These are phyloP conservation scores for Toxostoma redivivum DNA, from an alignment of 2,113 vertebrate genomes.

Conservation along the genomic window DNA sequence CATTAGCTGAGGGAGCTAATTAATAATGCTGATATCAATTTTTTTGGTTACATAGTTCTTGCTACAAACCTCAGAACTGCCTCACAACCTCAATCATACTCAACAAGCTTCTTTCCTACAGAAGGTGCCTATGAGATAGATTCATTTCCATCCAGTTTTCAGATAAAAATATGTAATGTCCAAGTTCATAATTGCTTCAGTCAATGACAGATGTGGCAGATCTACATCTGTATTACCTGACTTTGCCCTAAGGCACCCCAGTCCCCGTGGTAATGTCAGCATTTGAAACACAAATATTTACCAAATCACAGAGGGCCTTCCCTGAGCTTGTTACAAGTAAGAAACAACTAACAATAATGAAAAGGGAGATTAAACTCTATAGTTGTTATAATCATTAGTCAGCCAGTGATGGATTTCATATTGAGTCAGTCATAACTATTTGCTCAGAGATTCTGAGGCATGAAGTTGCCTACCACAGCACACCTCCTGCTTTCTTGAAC, in stretches of 20 bases:
- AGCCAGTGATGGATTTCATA: neutral
- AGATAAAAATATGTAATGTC: neutral
- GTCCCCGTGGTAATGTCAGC: neutral
- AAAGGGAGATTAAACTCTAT: neutral
- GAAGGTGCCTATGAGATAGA: neutral
- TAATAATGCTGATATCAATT: neutral
- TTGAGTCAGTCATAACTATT: neutral
- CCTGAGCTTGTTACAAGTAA: neutral
- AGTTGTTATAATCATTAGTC: neutral
- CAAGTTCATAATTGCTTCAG: neutral
- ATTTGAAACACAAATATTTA: neutral
- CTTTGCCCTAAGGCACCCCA: neutral
- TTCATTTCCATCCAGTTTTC: neutral
- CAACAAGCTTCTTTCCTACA: neutral
- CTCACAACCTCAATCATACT: neutral
- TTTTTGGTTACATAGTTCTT: neutral
- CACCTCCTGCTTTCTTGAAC: neutral
- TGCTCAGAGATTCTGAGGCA: neutral
- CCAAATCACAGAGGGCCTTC: neutral
- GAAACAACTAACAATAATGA: neutral
- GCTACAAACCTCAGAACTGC: neutral
- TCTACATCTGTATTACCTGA: neutral
- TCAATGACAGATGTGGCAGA: neutral
- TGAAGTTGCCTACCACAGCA: neutral
- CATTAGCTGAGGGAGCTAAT: neutral